Conservation (phyloP, 2,113 vertebrate genomes). For the Cynopterus brachyotis region DNA sequence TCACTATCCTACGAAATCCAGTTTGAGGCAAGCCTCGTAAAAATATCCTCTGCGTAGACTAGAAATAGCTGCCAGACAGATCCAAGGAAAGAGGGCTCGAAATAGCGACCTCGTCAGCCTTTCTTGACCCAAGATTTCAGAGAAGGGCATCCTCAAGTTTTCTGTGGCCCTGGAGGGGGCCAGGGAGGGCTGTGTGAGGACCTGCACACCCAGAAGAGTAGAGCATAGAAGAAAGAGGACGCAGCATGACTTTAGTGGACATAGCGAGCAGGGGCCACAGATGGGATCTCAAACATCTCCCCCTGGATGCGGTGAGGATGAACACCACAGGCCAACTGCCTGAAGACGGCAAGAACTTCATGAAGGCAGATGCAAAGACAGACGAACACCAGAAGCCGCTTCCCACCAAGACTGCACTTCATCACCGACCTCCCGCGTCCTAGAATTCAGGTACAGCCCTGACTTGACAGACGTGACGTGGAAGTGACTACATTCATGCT, state of each 20-base stretch:
- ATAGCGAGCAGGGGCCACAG: fast-evolving
- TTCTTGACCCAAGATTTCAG: not conserved
- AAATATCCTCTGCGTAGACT: fast-evolving
- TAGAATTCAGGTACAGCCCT: not conserved
- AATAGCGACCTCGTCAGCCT: not conserved
- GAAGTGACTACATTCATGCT: not conserved
- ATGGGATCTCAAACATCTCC: not conserved
- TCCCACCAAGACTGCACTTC: fast-evolving
- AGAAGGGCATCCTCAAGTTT: not conserved
- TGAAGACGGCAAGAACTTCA: not conserved
- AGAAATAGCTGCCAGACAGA: not conserved
- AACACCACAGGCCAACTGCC: not conserved
- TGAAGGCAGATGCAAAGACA: fast-evolving
- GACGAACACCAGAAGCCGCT: not conserved
- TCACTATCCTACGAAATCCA: not conserved
- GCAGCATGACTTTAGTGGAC: not conserved
- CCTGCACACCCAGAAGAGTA: too few species aligned
- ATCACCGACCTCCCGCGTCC: not conserved
- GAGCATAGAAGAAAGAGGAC: not conserved
- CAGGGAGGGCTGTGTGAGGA: not conserved
- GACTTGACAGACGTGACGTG: not conserved
- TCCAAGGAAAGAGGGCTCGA: not conserved
- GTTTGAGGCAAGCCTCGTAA: too few species aligned
- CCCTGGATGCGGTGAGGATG: not conserved
- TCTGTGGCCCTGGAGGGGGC: not conserved